Percentiles rank a stretch among this genome's conserved stretches.
Conservation (phyloP, 2,797 vertebrate species). For the Microctenopoma steveboyesi region DNA sequence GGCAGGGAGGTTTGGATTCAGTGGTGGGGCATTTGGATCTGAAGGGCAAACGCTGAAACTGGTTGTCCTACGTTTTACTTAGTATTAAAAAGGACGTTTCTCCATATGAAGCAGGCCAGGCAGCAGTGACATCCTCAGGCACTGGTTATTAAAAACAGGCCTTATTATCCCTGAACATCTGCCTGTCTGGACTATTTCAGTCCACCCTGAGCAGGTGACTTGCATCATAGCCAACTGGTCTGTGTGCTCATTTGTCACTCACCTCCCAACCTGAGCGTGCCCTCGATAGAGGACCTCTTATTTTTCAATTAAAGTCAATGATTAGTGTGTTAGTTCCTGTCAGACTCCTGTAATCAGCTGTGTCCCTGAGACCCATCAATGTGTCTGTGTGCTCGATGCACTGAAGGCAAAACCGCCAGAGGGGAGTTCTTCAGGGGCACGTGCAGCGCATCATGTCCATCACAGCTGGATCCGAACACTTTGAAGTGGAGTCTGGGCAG, state of each 20-base stretch:
- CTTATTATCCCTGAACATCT: conserved; percentile 48
- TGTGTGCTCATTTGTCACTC: conserved; percentile 38
- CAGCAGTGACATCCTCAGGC: conserved; percentile 49
- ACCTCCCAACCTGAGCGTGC: conserved; percentile 33
- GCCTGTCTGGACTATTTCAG: conserved; percentile 49
- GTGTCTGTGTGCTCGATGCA: too few species aligned
- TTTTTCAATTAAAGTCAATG: conserved; percentile 48
- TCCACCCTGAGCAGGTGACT: conserved; percentile 42
- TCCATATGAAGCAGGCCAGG: conserved; percentile 32
- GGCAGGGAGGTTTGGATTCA: conserved; percentile 32
- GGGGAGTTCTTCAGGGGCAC: conserved; percentile 10
- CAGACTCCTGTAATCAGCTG: conserved; percentile 26
- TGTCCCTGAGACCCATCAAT: conserved; percentile 27
- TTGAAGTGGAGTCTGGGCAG: conserved; percentile 47
- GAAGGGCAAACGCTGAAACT: conserved; percentile 35
- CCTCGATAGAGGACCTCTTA: conserved; percentile 9
- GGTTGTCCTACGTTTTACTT: not conserved
- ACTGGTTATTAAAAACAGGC: conserved; percentile 71
- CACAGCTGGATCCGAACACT: conserved; percentile 31
- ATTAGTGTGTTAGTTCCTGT: conserved; percentile 50
- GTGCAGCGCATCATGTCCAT: conserved; percentile 31
- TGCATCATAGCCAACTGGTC: conserved; percentile 34
- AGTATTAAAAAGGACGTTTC: conserved; percentile 45
- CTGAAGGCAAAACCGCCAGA: not conserved
- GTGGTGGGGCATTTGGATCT: conserved; percentile 15